These are phyloP conservation scores for Polia nebulosa DNA, from an alignment of 2,888 invertebrate genomes.

Conservation along the genomic window DNA sequence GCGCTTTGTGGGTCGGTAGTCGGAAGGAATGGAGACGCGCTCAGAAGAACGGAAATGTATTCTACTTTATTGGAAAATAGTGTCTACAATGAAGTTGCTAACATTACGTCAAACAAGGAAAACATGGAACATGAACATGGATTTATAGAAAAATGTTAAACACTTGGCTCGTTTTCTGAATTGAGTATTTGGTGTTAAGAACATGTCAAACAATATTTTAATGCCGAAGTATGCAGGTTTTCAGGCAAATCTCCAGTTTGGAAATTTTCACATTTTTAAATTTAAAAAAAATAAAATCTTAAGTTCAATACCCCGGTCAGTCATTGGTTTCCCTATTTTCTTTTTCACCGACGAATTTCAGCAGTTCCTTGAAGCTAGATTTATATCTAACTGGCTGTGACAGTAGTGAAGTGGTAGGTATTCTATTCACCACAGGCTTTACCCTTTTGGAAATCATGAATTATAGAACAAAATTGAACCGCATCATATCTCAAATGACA, in stretches of 20 bases:
- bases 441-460: neutral
- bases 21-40: neutral
- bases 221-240: neutral
- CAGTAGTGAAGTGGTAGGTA: neutral
- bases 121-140: neutral
- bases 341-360: neutral
- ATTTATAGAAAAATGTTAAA: neutral
- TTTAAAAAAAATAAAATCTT: no score
- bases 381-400: neutral
- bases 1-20: conserved; percentile 7
- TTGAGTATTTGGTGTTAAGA: neutral
- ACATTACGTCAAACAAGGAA: neutral
- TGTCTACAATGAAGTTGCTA: neutral
- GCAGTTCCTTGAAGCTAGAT: neutral
- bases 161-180: neutral
- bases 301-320: neutral
- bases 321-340: neutral
- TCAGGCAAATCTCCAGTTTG: neutral
- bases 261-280: no score
- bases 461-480: neutral
- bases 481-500: conserved; percentile 4
- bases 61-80: neutral
- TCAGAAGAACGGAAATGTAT: neutral
- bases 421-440: neutral
- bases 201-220: neutral